Evolutionary conservation across 2,888 invertebrate species (phyloP), one percentile per base, ranked within the genome.

Genomic region (Dione juno): DNA sequence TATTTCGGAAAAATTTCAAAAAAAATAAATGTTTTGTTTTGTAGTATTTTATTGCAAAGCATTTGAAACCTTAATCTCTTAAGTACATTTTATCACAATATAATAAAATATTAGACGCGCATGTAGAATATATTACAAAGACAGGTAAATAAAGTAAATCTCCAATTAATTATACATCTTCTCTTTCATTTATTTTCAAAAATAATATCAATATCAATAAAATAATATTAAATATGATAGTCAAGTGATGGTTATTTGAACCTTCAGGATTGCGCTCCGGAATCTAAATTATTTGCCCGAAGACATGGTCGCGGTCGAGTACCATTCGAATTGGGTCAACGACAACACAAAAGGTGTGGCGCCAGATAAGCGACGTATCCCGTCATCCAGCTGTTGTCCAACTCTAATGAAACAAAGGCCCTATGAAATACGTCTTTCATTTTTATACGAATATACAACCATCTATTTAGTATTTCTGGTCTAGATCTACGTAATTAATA

Each of bases 261-360:
- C 21, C 45, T 54, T 37, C 53, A 69, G 63, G 68, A 54, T 64
- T 71, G 48, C 45, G 54, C 66, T 50, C 64, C 35, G 64, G 37
- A 50, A 50, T 50, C 67, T 65, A 69, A 74, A 76, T 76, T 78
- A 81, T 85, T 77, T 80, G 82, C 83, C 82, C 82, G 82, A 83
- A 87, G 87, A 86, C 83, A 84, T 80, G 81, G 82, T 82, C 78
- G 79, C 82, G 83, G 84, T 83, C 82, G 85, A 88, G 87, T 81
- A 85, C 81, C 86, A 86, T 86, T 87, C 84, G 86, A 92, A 92
- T 84, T 92, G 85, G 93, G 92, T 92, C 92, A 92, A 88, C 88
- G 89, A 89, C 88, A 74, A 75, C 88, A 84, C 90, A 90, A 92
- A 91, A 92, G 92, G 93, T 92, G 92, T 85, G 90, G 87, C 88